A percentile compares a stretch with the other conserved stretches of the same genome.
Evolutionary conservation across 2,797 vertebrate genomes (phyloP).

Genomic region (Phoebastria nigripes): DNA sequence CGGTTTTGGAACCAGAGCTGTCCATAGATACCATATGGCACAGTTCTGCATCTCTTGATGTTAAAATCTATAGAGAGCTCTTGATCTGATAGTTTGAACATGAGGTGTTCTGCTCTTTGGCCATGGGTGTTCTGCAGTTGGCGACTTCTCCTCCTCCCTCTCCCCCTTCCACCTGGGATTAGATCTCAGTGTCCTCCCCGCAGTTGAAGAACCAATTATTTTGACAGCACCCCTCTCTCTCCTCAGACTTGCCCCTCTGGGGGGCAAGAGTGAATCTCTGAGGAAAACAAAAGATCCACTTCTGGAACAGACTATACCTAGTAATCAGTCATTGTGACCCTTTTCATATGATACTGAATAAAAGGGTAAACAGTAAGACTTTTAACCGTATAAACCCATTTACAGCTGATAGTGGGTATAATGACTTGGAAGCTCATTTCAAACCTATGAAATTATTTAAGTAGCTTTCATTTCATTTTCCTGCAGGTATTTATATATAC

Average conservation of each 20-base stretch:
- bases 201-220: neutral
- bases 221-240: neutral
- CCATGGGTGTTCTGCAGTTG: neutral
- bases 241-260: neutral
- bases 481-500: neutral
- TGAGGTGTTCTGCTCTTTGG: neutral
- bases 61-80: neutral
- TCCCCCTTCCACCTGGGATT: neutral
- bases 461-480: neutral
- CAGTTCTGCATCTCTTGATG: neutral
- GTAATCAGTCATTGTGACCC: neutral
- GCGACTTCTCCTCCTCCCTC: neutral
- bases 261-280: neutral
- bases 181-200: neutral
- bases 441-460: neutral
- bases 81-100: neutral
- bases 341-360: neutral
- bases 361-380: neutral
- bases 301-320: neutral
- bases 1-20: neutral
- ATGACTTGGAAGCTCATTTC: neutral
- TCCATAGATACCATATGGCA: neutral
- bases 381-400: neutral
- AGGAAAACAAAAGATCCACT: neutral
- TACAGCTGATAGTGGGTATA: neutral